Percentiles rank a stretch among this genome's conserved stretches.
Conservation (phyloP, 2,797 vertebrate genomes). For the Spondyliosoma cantharus region DNA sequence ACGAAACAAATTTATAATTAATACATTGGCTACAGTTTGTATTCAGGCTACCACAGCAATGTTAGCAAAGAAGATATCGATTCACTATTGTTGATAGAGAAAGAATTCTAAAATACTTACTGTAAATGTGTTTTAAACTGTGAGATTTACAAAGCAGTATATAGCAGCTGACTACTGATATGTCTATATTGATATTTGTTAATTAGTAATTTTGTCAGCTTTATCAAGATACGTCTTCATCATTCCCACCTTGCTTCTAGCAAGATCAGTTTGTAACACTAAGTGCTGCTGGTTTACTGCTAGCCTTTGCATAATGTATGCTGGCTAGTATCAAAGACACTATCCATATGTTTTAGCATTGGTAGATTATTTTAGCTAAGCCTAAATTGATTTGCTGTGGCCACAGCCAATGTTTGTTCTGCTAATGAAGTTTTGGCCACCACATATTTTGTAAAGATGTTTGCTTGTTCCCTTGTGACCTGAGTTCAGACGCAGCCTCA, state of each 20-base stretch:
- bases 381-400: neutral
- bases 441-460: neutral
- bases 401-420: neutral
- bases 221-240: neutral
- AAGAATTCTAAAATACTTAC: neutral
- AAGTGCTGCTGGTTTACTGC: neutral
- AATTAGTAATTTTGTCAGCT: neutral
- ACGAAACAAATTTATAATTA: neutral
- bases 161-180: neutral
- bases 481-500: neutral
- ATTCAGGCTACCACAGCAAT: no score
- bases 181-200: neutral
- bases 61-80: neutral
- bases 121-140: neutral
- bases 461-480: neutral
- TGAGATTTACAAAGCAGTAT: neutral
- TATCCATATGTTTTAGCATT: neutral
- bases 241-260: neutral
- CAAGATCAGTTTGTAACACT: neutral
- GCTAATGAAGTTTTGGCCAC: neutral
- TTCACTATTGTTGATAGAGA: neutral
- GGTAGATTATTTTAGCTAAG: neutral
- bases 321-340: constrained; percentile 4
- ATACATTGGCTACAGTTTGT: neutral
- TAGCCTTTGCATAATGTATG: neutral